Percentiles rank a stretch among this genome's conserved stretches.
Conservation (phyloP, 2,888 invertebrate species). For the Antheraea yamamai region DNA sequence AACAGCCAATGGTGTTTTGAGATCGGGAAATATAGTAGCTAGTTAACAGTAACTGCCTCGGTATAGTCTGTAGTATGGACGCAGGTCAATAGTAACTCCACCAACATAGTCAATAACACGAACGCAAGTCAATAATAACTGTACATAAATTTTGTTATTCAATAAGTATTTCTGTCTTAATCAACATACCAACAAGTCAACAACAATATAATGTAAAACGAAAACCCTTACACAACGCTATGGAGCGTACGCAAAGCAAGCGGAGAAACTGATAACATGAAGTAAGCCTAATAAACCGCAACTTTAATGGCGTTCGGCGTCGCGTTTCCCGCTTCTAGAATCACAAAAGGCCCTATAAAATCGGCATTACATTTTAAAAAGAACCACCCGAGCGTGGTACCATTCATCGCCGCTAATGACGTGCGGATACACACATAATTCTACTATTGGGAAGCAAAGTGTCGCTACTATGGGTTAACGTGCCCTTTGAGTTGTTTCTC, state of each 20-base stretch:
- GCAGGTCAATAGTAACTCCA: too few species aligned
- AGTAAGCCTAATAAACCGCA: constrained; percentile 3
- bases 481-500: constrained; percentile 31
- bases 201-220: too few species aligned
- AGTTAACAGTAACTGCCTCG: too few species aligned
- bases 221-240: background rate
- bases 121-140: too few species aligned
- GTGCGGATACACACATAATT: constrained; percentile 46
- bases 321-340: constrained; percentile 20
- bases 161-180: too few species aligned
- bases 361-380: constrained; percentile 41
- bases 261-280: background rate
- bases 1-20: too few species aligned
- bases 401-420: constrained; percentile 46
- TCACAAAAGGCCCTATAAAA: constrained; percentile 36
- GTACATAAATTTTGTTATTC: too few species aligned
- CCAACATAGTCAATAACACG: too few species aligned
- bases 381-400: constrained; percentile 34
- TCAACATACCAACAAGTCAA: too few species aligned
- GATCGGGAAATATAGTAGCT: too few species aligned
- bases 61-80: too few species aligned
- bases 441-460: constrained; percentile 36
- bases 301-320: constrained; percentile 12
- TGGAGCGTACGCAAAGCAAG: background rate
- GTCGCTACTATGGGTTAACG: constrained; percentile 19